Base-by-base conservation (phyloP, 2,797 vertebrate species). In the Fratercula arctica region DNA sequence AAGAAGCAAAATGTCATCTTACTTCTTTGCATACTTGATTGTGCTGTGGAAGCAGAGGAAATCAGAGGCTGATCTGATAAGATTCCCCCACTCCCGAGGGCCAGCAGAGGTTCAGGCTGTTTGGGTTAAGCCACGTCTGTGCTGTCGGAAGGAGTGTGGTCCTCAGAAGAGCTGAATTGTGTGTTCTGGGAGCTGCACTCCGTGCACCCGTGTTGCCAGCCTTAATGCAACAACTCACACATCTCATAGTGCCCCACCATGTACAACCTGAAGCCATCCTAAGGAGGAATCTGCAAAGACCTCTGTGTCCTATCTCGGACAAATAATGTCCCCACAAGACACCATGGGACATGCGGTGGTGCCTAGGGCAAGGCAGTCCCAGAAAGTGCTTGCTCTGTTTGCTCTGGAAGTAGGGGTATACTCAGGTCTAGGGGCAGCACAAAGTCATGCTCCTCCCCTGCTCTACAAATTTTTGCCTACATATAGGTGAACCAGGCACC, bases 1-100 rank as follows among this genome's bases (percentile, higher is more conserved):
- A 81, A 92, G 76, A 92, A 95, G 73, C 57, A 74, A 96, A 93
- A 97, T 92, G 87, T 90, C 95, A 88, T 91, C 66, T 87, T 41
- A n/a, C 37, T 85, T 76, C 85, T 94, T 93, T 82, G 79, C 91
- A 78, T 86, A 25, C 72, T 92, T 85, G 60, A 68, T 87, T 74
- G 77, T 90, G 85, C 89, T 86, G 68, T 79, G 91, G 84, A 91
- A 90, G n/a, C 28, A 82, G 56, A 68, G 73, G 89, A 95, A 93
- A 93, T 70, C 69, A 75, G 70, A 74, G 75, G 92, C 59, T 57
- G 73, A 91, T 94, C 57, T 83, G 90, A 87, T 87, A 85, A 91
- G 31, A 70, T 87, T 95, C 39, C 43, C 33, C 53, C 2, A 6
- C 73, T 91, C 74, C 87, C 2, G 11, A 91, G 37, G 74, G 67